Evolutionary conservation across 2,888 invertebrate species (phyloP), one percentile per base, ranked within the genome.

Genomic region (Synergus itoensis): DNA sequence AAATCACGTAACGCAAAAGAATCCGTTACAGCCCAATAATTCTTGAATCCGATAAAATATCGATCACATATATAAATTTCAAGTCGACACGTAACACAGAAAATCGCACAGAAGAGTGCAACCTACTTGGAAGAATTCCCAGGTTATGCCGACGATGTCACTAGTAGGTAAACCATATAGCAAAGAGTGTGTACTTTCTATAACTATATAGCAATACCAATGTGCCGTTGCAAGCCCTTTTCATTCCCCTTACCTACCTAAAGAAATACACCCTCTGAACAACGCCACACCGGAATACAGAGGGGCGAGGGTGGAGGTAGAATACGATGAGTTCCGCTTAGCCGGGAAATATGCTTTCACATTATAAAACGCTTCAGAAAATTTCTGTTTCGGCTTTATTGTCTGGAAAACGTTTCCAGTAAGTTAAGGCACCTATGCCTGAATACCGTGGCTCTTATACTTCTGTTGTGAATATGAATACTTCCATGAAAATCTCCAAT

Each of bases 71-170:
- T 4, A 69, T 69, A 69, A 69, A 48, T 69, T 45, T 57, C 16
- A 41, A 75, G 43, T 36, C 48, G 21, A 65, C 45, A 63, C 65
- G 78, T 80, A 82, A 81, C 77, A 73, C 73, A 84, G 73, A 83
- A 84, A 86, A 84, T 86, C 84, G 84, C 80, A 84, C 80, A 86
- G 83, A 87, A 87, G 84, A 83, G 81, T 82, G 86, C 85, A 87
- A 86, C 88, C 88, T 86, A 88, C 88, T 89, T 89, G 89, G 88
- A 87, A 81, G 83, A 83, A 86, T 88, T 89, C 88, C 88, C 88
- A 84, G 28, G 82, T 83, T 84, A 77, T 63, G 77, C 79, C 82
- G 79, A 80, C 82, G 79, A 80, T 80, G 84, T 79, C 79, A 79
- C 80, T 83, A 77, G 69, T 80, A 76, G 75, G 80, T 60, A 77